Percentiles rank a stretch among this genome's conserved stretches.
Conservation (phyloP, 2,113 vertebrate genomes). For the Amphiprion percula region DNA sequence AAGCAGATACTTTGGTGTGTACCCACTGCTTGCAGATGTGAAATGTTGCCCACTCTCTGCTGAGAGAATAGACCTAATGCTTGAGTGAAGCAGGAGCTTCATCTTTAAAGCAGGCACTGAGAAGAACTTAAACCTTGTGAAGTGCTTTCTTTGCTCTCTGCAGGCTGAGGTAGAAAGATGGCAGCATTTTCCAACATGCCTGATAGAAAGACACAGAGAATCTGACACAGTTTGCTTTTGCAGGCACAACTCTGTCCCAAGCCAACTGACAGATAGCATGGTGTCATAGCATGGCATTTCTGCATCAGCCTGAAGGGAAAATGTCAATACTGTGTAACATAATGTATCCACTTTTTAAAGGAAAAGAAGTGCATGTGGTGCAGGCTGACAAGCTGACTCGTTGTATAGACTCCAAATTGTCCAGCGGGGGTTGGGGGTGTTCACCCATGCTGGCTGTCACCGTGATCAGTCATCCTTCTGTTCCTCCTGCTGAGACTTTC, state of each 20-base stretch:
- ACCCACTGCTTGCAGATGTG: constrained; percentile 12
- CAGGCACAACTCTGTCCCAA: constrained; percentile 27
- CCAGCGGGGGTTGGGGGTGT: constrained; percentile 13
- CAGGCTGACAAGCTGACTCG: constrained; percentile 55
- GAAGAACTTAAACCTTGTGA: constrained; percentile 21
- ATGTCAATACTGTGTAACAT: constrained; percentile 39
- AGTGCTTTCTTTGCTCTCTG: neutral
- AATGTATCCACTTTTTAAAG: constrained; percentile 20
- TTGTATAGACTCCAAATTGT: constrained; percentile 29
- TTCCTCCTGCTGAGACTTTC: constrained; percentile 15
- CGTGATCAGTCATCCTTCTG: constrained; percentile 17
- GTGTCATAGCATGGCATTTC: constrained; percentile 55
- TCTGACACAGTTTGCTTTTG: constrained; percentile 50
- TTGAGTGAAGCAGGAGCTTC: constrained; percentile 10
- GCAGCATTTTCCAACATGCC: constrained; percentile 4
- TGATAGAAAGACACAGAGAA: constrained; percentile 41
- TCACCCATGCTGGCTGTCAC: constrained; percentile 33
- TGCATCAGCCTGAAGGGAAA: constrained; percentile 41
- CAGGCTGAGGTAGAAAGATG: neutral
- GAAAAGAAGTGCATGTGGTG: constrained; percentile 35
- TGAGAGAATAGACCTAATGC: constrained; percentile 15
- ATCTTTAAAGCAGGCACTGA: neutral
- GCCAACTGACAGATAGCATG: constrained; percentile 30
- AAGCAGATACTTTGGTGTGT: constrained; percentile 41
- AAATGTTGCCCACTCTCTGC: constrained; percentile 23